These are phyloP conservation scores for Oophaga pumilio DNA, from an alignment of 2,113 vertebrate species.

Conservation along the genomic window DNA sequence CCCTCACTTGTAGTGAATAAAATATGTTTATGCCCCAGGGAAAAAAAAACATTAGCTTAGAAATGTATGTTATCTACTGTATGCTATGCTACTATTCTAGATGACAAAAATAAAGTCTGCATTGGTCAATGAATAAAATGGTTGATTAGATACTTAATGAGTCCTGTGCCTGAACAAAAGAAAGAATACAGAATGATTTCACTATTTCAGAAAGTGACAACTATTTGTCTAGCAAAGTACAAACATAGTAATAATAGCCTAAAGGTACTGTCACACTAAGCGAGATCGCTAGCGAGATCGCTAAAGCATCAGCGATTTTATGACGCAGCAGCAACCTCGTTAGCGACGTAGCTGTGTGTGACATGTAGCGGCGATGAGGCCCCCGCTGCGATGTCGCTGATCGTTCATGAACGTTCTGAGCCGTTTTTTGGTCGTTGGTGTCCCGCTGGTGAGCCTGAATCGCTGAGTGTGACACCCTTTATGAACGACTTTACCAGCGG, in stretches of 20 bases:
- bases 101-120: neutral
- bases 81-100: neutral
- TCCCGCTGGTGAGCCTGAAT: no score
- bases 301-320: no score
- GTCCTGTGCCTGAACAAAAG: conserved; percentile 18
- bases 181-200: neutral
- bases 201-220: neutral
- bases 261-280: no score
- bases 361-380: no score
- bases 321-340: no score
- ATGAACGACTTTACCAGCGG: no score
- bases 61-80: neutral
- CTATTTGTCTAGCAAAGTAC: neutral
- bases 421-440: no score
- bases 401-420: no score
- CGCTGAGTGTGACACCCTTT: no score
- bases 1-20: conserved; percentile 9
- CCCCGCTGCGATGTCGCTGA: no score
- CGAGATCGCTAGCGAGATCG: no score
- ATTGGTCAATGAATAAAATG: neutral
- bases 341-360: no score
- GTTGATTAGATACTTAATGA: conserved; percentile 3
- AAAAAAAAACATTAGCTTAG: neutral
- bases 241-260: neutral
- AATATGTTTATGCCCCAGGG: conserved; percentile 36